Evolutionary conservation across 2,888 invertebrate genomes (phyloP).

Genomic region (Cheilosia soror): DNA sequence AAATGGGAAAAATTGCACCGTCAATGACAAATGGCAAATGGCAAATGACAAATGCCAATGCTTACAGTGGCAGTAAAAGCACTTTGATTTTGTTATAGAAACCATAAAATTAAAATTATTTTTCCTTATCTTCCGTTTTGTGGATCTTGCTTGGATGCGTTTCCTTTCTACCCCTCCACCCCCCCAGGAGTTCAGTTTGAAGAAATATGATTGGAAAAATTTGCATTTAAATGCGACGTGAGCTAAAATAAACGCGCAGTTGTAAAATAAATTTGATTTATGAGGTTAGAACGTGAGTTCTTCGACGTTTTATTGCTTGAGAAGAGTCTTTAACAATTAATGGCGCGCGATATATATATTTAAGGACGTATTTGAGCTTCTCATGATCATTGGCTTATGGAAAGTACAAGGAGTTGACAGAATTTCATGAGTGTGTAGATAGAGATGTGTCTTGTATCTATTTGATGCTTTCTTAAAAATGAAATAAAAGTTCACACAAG

Average conservation of each 20-base stretch:
- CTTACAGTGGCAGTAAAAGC: constrained; percentile 35
- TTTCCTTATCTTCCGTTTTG: constrained; percentile 52
- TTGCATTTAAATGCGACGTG: constrained; percentile 56
- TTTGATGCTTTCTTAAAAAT: no score
- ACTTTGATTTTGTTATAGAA: constrained; percentile 55
- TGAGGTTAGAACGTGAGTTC: not conserved
- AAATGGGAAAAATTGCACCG: constrained; percentile 44
- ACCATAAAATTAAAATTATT: constrained; percentile 65
- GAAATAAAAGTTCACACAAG: no score
- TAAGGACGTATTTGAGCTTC: no score
- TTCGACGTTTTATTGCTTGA: not conserved
- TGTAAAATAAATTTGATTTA: constrained; percentile 57
- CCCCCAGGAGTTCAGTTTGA: not conserved
- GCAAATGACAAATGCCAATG: constrained; percentile 46
- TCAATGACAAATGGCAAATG: constrained; percentile 28
- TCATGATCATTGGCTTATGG: no score
- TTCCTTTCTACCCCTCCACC: not conserved
- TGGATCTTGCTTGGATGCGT: constrained; percentile 41
- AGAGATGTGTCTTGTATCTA: no score
- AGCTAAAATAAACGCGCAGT: constrained; percentile 31
- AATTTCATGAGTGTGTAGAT: no score
- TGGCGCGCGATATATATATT: no score
- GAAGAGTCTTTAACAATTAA: not conserved
- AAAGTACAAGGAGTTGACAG: no score
- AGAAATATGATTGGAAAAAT: constrained; percentile 55